Conservation (phyloP, 1,140 invertebrate species). For the Cardiocondyla obscurior region DNA sequence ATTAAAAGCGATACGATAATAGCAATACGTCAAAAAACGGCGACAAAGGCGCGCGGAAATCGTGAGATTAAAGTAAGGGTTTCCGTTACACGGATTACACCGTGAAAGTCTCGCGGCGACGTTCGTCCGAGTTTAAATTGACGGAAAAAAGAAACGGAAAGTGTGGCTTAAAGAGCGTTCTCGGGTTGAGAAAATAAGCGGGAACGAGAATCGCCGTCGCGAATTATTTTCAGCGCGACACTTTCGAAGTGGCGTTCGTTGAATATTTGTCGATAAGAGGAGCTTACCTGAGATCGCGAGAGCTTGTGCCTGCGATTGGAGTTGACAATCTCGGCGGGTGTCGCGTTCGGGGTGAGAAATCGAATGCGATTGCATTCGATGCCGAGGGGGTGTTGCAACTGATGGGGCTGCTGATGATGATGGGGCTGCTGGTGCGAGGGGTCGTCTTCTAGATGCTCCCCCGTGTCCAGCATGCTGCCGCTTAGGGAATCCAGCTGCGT, state of each 20-base stretch:
- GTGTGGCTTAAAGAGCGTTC: background rate
- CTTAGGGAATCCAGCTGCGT: slow-evolving; percentile 87
- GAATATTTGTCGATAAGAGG: background rate
- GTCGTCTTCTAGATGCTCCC: slow-evolving; percentile 76
- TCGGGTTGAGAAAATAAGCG: background rate
- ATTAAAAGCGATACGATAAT: slow-evolving; percentile 1
- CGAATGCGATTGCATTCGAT: slow-evolving; percentile 75
- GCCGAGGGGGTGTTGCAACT: slow-evolving; percentile 71
- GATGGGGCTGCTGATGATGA: slow-evolving; percentile 70
- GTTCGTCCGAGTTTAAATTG: background rate
- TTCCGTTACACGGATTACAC: background rate
- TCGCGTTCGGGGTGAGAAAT: slow-evolving; percentile 78
- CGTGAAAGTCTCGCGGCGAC: background rate
- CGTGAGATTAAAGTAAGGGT: background rate
- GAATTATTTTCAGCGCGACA: background rate
- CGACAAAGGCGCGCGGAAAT: background rate
- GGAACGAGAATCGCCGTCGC: background rate
- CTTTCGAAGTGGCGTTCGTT: background rate
- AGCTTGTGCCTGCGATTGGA: slow-evolving; percentile 84
- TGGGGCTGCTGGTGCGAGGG: slow-evolving; percentile 74
- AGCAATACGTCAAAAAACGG: background rate
- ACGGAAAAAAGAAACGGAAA: background rate
- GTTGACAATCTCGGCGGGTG: slow-evolving; percentile 74
- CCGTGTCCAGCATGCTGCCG: slow-evolving; percentile 84
- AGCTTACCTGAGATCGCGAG: slow-evolving; percentile 85